Conservation (phyloP, 2,888 invertebrate species). For the Nematopogon swammerdamellus region DNA sequence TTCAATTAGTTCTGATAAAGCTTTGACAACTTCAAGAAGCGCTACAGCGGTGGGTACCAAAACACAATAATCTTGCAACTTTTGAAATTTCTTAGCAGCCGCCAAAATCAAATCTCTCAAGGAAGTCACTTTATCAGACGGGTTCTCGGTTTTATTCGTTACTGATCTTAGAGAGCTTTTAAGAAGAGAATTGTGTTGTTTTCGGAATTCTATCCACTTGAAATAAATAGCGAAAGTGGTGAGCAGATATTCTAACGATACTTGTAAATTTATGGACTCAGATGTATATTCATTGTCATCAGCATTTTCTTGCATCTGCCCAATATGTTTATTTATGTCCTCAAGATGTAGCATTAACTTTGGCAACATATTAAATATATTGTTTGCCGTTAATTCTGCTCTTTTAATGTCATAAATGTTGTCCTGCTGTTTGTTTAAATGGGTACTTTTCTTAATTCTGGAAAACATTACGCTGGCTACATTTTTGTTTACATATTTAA, state of each 20-base stretch:
- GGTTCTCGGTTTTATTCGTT: conserved; percentile 21
- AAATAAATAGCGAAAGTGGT: conserved; percentile 56
- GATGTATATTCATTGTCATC: conserved; percentile 20
- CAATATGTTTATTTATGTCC: conserved; percentile 21
- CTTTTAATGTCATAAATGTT: conserved; percentile 26
- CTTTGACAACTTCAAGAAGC: conserved; percentile 50
- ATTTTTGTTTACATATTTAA: conserved; percentile 27
- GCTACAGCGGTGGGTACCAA: conserved; percentile 53
- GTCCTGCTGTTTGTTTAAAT: conserved; percentile 28
- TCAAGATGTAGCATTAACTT: conserved; percentile 30
- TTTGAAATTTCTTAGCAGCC: conserved; percentile 35
- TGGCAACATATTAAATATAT: conserved; percentile 26
- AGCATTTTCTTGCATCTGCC: conserved; percentile 24
- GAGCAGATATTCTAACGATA: conserved; percentile 54
- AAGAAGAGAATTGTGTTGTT: conserved; percentile 30
- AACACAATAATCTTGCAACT: conserved; percentile 48
- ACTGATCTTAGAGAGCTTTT: conserved; percentile 37
- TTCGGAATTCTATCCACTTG: conserved; percentile 62
- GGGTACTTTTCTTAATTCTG: conserved; percentile 35
- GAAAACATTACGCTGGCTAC: conserved; percentile 30
- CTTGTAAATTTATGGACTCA: conserved; percentile 25
- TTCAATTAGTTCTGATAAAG: conserved; percentile 40
- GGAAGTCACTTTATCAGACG: conserved; percentile 23
- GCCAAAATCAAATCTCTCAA: conserved; percentile 31
- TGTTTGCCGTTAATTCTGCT: conserved; percentile 32